Conservation (phyloP, 1,140 invertebrate species). For the Zaprionus capensis region DNA sequence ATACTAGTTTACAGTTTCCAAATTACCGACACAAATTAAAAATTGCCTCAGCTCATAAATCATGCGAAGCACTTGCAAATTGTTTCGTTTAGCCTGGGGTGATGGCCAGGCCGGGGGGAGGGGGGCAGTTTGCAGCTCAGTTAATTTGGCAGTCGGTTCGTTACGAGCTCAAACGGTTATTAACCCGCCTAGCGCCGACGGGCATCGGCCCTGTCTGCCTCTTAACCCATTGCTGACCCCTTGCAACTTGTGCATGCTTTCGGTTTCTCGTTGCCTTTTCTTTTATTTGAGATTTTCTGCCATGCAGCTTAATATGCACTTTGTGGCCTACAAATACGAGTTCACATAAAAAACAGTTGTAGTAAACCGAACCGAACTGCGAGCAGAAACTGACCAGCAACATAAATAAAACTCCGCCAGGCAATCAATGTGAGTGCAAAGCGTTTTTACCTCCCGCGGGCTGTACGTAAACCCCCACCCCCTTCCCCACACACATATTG, state of each 20-base stretch:
- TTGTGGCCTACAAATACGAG: constrained; percentile 74
- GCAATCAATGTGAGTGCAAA: constrained; percentile 82
- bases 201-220: constrained; percentile 15
- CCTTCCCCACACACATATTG: background rate
- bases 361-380: constrained; percentile 33
- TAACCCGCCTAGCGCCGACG: constrained; percentile 31
- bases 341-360: constrained; percentile 60
- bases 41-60: constrained; percentile 25
- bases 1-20: constrained; percentile 1
- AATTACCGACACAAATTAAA: constrained; percentile 6
- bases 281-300: constrained; percentile 13
- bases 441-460: constrained; percentile 78
- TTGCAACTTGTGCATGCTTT: constrained; percentile 20
- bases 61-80: constrained; percentile 14
- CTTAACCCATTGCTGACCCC: constrained; percentile 73
- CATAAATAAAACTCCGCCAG: constrained; percentile 80
- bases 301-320: constrained; percentile 70
- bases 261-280: constrained; percentile 24
- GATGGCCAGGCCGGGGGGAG: background rate
- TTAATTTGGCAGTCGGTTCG: constrained; percentile 34
- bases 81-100: constrained; percentile 14
- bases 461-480: constrained; percentile 32
- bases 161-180: constrained; percentile 38
- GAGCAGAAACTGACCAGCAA: constrained; percentile 57
- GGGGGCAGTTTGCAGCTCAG: constrained; percentile 1